A percentile compares a stretch with the other conserved stretches of the same genome.
Evolutionary conservation across 2,797 vertebrate genomes (phyloP).

Genomic region (Hydrolagus colliei): DNA sequence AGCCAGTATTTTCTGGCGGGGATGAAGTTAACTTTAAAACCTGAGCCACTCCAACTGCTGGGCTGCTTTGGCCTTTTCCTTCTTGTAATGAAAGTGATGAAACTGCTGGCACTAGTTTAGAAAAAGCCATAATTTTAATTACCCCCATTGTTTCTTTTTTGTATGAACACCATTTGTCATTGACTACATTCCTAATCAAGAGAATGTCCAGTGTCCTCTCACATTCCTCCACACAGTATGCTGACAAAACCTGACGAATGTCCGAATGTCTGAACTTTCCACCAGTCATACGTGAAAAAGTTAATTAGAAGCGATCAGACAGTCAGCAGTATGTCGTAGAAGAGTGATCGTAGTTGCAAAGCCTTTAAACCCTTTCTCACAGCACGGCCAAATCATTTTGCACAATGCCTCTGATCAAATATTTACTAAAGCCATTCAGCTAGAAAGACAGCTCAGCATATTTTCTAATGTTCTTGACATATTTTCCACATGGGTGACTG

Average conservation of each 20-base stretch:
- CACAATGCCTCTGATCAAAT: slow-evolving; percentile 39
- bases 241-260: slow-evolving; percentile 22
- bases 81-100: neutral
- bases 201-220: slow-evolving; percentile 25
- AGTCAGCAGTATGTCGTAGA: slow-evolving; percentile 60
- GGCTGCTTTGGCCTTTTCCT: neutral
- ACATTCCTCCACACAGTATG: slow-evolving; percentile 12
- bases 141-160: neutral
- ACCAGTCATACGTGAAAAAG: slow-evolving; percentile 28
- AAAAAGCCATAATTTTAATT: slow-evolving; percentile 19
- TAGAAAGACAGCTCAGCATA: slow-evolving; percentile 46
- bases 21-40: no score
- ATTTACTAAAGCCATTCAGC: slow-evolving; percentile 50
- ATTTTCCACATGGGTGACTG: slow-evolving; percentile 35
- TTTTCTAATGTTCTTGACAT: slow-evolving; percentile 45
- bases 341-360: slow-evolving; percentile 54
- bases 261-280: slow-evolving; percentile 20
- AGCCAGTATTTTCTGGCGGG: no score
- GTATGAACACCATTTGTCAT: slow-evolving; percentile 16
- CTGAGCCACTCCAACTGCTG: no score
- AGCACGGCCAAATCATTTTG: slow-evolving; percentile 38
- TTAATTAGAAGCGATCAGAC: slow-evolving; percentile 41
- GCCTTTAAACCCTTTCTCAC: slow-evolving; percentile 63
- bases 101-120: slow-evolving; percentile 10
- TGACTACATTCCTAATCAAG: slow-evolving; percentile 16